Conservation (phyloP, 30 jellyfish, hydroid and myxozoan species). For the Turritopsis dohrnii region DNA sequence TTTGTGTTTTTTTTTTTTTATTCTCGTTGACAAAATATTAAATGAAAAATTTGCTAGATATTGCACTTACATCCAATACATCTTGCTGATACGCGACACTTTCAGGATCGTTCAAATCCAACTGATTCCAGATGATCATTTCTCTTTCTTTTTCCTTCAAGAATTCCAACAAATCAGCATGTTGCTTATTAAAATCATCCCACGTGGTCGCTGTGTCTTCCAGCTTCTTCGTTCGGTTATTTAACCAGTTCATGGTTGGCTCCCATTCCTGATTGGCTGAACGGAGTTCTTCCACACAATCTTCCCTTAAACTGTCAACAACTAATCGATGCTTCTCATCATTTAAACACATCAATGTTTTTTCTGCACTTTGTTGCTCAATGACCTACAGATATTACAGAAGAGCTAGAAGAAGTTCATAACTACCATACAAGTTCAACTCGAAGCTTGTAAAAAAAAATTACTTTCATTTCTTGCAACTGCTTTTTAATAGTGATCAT, state of each 20-base stretch:
- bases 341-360: constrained; percentile 33
- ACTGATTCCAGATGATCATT: constrained; percentile 55
- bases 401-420: not conserved
- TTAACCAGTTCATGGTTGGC: constrained; percentile 63
- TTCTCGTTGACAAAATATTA: too few relatives aligned
- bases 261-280: constrained; percentile 84
- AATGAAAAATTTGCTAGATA: not conserved
- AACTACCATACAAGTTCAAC: not conserved
- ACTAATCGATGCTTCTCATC: constrained; percentile 42
- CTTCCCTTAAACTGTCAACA: constrained; percentile 35
- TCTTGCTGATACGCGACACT: constrained; percentile 56
- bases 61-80: constrained; percentile 41
- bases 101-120: constrained; percentile 76
- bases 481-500: constrained; percentile 65
- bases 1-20: not conserved
- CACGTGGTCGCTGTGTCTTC: constrained; percentile 55
- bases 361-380: constrained; percentile 53
- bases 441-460: not conserved
- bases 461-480: constrained; percentile 71
- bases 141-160: constrained; percentile 66
- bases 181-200: constrained; percentile 68
- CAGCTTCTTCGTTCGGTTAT: constrained; percentile 43
- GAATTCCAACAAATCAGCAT: constrained; percentile 64
- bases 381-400: constrained; percentile 35
- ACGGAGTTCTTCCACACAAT: constrained; percentile 23